Base-by-base conservation (phyloP, 2,888 invertebrate species). In the Cynaeus angustus region DNA sequence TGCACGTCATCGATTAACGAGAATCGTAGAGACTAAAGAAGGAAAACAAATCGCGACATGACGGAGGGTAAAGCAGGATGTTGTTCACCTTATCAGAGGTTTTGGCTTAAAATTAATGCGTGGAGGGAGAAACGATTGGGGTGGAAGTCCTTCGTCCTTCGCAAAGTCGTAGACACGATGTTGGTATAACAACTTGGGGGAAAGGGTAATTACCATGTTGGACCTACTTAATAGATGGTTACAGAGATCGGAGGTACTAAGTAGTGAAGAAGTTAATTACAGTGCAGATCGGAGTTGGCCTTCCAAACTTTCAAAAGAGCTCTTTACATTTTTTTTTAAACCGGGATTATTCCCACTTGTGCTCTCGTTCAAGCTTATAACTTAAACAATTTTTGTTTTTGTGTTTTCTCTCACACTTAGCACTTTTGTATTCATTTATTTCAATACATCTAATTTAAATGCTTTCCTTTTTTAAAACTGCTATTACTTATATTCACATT, bases 1-100 rank as follows among this genome's bases (percentile, higher is more conserved):
- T 69, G 50, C 72, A 70, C 73, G 72, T 73, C 70, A 13, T 12
- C 6, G 41, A 13, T 41, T 41, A 41, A 6, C 9, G 41, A 6
- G 41, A 13, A 41, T 6, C 12, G 13, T 41, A 45, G 16, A 9
- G 46, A 12, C 26, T 43, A 55, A 64, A 52, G 50, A 52, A 64
- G n/a, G 64, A 64, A 21, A 64, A 52, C 52, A 50, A n/a, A 48
- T 38, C 52, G 14, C 37, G 55, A 56, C 66, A 55, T 14, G 66
- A 55, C n/a, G 12, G 62, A n/a, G 13, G 48, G 50, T 12, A 53
- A 55, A 45, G 16, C 38, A 30, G 55, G 30, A 21, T 52, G 65
- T 38, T 52, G 30, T 28, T 30, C 55, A 13, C 53, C 45, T 55
- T 65, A 65, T 55, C 55, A 30, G 28, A 65, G 45, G 41, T 10